Conservation (phyloP, 2,888 invertebrate genomes). For the Agrochola litura region DNA sequence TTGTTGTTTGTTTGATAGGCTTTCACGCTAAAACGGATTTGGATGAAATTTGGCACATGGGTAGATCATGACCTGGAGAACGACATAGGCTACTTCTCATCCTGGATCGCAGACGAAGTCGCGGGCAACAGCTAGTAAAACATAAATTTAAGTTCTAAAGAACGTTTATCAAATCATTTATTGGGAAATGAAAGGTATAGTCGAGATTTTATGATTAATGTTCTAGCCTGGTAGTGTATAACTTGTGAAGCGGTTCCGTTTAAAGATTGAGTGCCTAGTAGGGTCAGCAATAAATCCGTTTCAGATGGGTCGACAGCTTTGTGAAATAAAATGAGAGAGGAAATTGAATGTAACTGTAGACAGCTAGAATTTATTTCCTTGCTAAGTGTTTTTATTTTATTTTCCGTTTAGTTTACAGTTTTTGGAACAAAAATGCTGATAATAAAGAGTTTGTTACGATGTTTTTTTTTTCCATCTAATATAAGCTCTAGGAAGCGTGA, state of each 20-base stretch:
- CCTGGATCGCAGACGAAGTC: too few species aligned
- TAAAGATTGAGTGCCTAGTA: constrained; percentile 35
- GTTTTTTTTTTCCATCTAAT: background rate
- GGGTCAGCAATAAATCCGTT: constrained; percentile 48
- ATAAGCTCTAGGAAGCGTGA: background rate
- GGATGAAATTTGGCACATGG: too few species aligned
- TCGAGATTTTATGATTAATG: constrained; percentile 44
- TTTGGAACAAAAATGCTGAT: background rate
- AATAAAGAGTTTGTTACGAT: background rate
- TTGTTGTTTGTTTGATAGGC: too few species aligned
- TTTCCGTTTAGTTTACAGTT: background rate
- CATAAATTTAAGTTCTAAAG: background rate
- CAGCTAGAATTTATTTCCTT: constrained; percentile 34
- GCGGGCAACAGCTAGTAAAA: too few species aligned
- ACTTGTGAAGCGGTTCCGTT: constrained; percentile 34
- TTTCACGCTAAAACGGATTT: too few species aligned
- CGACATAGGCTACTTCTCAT: too few species aligned
- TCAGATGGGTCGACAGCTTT: constrained; percentile 38
- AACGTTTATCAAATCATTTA: constrained; percentile 22
- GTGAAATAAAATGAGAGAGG: constrained; percentile 33
- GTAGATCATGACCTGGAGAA: too few species aligned
- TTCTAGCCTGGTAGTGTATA: constrained; percentile 15
- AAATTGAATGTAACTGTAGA: constrained; percentile 49
- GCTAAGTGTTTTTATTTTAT: constrained; percentile 6
- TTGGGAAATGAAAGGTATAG: constrained; percentile 25